Evolutionary conservation across 1,140 invertebrate genomes (phyloP).

Genomic region (Pemphigus obesinymphae): DNA sequence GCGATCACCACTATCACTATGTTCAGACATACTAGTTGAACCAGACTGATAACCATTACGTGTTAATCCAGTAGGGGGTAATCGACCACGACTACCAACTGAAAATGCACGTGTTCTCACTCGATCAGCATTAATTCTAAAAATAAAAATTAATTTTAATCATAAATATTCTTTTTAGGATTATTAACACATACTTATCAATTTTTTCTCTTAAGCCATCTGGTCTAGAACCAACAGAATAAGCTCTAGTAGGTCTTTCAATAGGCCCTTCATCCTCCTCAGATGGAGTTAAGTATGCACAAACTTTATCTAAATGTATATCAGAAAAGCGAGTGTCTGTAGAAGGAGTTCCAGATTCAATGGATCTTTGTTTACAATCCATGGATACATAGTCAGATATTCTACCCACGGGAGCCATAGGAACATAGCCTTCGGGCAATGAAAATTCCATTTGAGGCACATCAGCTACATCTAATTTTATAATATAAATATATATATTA

Average conservation of each 20-base stretch:
- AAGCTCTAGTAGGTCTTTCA: conserved; percentile 67
- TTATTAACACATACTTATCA: conserved; percentile 41
- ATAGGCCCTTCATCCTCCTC: conserved; percentile 59
- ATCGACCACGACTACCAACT: conserved; percentile 53
- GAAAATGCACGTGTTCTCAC: conserved; percentile 63
- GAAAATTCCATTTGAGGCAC: neutral
- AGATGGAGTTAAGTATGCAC: conserved; percentile 58
- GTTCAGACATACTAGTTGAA: conserved; percentile 60
- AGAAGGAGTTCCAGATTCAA: conserved; percentile 68
- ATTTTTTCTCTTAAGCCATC: conserved; percentile 50
- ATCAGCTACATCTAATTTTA: neutral
- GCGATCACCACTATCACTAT: conserved; percentile 66
- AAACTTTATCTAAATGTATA: conserved; percentile 64
- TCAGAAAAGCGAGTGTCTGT: conserved; percentile 60
- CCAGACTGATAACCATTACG: conserved; percentile 43
- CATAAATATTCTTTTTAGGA: neutral
- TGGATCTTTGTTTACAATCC: conserved; percentile 55
- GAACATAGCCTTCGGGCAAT: conserved; percentile 58
- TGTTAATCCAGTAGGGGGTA: conserved; percentile 16
- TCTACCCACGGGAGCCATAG: conserved; percentile 57
- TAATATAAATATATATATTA: neutral
- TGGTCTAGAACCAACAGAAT: conserved; percentile 80
- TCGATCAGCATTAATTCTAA: conserved; percentile 50
- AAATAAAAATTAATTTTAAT: conserved; percentile 13
- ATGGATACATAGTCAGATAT: conserved; percentile 64